Percentiles rank a stretch among this genome's conserved stretches.
Conservation (phyloP, 37 sponge, comb jelly and placozoan genomes). For the Petrosia ficiformis region DNA sequence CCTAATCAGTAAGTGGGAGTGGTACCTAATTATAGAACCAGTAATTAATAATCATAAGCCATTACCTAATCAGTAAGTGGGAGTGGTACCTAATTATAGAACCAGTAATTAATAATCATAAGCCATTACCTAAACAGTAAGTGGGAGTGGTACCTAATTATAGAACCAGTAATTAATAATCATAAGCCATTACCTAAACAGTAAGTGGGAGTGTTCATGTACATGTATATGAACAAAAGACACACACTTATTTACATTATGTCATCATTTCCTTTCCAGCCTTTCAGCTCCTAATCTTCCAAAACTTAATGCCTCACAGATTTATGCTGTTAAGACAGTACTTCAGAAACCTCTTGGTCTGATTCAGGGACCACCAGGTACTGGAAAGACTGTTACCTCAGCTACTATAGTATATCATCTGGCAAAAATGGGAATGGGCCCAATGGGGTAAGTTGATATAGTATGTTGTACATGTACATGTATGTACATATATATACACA, state of each 20-base stretch:
- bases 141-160: too few species aligned
- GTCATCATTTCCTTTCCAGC: slow-evolving; percentile 9
- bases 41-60: too few species aligned
- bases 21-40: too few species aligned
- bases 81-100: too few species aligned
- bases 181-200: slow-evolving; percentile 61
- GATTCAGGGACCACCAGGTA: slow-evolving; percentile 96
- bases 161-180: slow-evolving; percentile 37
- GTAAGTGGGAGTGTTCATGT: too few species aligned
- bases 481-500: not conserved
- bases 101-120: too few species aligned
- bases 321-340: slow-evolving; percentile 90
- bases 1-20: too few species aligned
- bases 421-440: slow-evolving; percentile 65
- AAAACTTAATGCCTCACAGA: slow-evolving; percentile 90
- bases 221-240: too few species aligned
- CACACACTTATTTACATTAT: not conserved
- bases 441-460: slow-evolving; percentile 12
- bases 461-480: not conserved
- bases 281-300: slow-evolving; percentile 87
- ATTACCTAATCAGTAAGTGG: too few species aligned
- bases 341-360: slow-evolving; percentile 92
- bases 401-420: slow-evolving; percentile 97
- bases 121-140: too few species aligned
- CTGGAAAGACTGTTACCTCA: slow-evolving; percentile 99